Conservation (phyloP, 1,140 invertebrate species). For the Copidosoma floridanum region DNA sequence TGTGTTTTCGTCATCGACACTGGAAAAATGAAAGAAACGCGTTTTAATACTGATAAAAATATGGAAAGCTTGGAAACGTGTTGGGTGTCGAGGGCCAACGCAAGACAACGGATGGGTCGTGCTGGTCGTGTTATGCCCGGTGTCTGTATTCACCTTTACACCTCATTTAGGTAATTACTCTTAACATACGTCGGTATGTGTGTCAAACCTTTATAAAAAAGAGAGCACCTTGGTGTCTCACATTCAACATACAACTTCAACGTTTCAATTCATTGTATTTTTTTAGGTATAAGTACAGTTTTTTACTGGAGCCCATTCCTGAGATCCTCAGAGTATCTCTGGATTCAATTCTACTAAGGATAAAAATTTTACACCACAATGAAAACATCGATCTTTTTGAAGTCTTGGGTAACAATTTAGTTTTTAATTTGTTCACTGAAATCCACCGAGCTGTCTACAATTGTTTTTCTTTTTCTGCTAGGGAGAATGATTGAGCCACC, state of each 20-base stretch:
- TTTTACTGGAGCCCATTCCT: constrained; percentile 71
- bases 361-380: constrained; percentile 78
- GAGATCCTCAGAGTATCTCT: constrained; percentile 83
- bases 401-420: constrained; percentile 63
- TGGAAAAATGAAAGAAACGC: constrained; percentile 87
- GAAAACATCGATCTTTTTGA: constrained; percentile 65
- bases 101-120: constrained; percentile 77
- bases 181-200: too few species aligned
- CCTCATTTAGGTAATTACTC: constrained; percentile 60
- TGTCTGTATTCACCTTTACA: constrained; percentile 78
- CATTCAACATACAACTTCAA: too few species aligned
- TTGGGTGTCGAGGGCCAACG: constrained; percentile 80
- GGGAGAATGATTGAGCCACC: constrained; percentile 90
- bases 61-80: constrained; percentile 80
- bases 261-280: too few species aligned
- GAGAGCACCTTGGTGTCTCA: constrained; percentile 10
- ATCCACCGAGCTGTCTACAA: too few species aligned
- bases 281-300: constrained; percentile 59
- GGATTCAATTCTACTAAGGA: constrained; percentile 83
- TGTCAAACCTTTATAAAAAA: background rate
- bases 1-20: constrained; percentile 89
- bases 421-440: too few species aligned
- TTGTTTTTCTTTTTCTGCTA: too few species aligned
- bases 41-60: constrained; percentile 79
- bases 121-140: constrained; percentile 89